phyloP scores from a whole-genome alignment of 2,797 vertebrate genomes.

The Rhinella marina region DNA sequence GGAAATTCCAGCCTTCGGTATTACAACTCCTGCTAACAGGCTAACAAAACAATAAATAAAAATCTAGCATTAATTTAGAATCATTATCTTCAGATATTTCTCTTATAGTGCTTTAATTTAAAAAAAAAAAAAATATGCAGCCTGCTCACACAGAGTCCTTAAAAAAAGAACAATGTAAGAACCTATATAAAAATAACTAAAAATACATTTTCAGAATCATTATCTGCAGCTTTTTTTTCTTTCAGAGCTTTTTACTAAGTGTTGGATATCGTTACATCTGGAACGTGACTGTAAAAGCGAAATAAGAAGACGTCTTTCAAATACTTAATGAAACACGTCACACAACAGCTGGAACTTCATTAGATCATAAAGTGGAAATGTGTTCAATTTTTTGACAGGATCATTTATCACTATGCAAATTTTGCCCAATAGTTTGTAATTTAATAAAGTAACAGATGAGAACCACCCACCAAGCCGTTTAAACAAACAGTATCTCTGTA shows the following conservation, averaged over 20 bases:
- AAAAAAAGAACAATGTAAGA: background rate
- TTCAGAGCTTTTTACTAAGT: background rate
- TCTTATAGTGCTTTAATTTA: background rate
- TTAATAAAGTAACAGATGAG: slow-evolving; percentile 17
- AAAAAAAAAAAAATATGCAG: background rate
- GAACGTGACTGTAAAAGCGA: background rate
- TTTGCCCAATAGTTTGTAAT: slow-evolving; percentile 19
- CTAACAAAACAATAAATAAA: background rate
- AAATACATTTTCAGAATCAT: background rate
- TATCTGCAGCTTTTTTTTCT: background rate
- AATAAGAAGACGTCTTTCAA: slow-evolving; percentile 35
- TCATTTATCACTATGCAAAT: slow-evolving; percentile 52
- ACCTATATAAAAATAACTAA: background rate
- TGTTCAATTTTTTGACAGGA: slow-evolving; percentile 44
- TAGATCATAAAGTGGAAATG: slow-evolving; percentile 28
- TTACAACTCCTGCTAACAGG: background rate
- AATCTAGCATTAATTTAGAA: background rate
- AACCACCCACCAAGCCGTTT: slow-evolving; percentile 31
- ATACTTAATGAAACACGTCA: slow-evolving; percentile 28
- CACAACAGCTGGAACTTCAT: slow-evolving; percentile 29
- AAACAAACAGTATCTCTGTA: background rate
- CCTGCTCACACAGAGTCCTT: background rate
- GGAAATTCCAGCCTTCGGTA: background rate
- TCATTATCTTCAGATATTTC: background rate
- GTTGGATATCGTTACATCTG: background rate